Evolutionary conservation across 2,888 invertebrate species (phyloP), one percentile per base, ranked within the genome.

Genomic region (Drosophila melanosoma): DNA sequence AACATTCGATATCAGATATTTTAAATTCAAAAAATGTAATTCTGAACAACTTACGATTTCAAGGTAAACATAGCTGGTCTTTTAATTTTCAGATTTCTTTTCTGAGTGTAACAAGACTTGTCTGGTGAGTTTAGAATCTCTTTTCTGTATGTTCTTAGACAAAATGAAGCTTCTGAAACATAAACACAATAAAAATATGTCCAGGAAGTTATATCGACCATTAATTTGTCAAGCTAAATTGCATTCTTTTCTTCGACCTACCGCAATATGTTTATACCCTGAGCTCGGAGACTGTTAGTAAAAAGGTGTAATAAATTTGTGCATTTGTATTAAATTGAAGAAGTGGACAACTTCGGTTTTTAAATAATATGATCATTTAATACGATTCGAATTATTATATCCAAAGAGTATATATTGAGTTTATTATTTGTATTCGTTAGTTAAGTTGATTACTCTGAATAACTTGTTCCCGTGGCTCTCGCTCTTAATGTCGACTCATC

Each of bases 401-500:
- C 23, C 20, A 20, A 3, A 45, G 15, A 45, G 45, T 45, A 45
- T 45, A 20, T 23, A 45, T 45, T 45, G 23, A 15, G 15, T 7
- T 15, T 45, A 45, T 45, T 45, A 45, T 45, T 40, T 45, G 23
- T 45, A 23, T 45, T 45, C 7, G 20, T 23, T 23, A 15, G 20
- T 20, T 45, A 3, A 26, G 35, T 33, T 33, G 17, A 20, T 12
- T 26, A 49, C 5, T 15, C 32, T 8, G 20, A n/a, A 15, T 61
- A 23, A 8, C 17, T 38, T 52, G 7, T 40, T 10, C 35, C 29
- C 49, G 33, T 51, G 33, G 33, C 33, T 45, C 32, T 42, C 32
- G 38, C 42, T 49, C 38, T 67, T 67, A 51, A 17, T 68, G 79
- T 42, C 52, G 74, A 68, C 57, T 75, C 69, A 74, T 74, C 49